Percentiles rank a stretch among this genome's conserved stretches.
Evolutionary conservation across 2,797 vertebrate species (phyloP).

Genomic region (Spea hammondii): DNA sequence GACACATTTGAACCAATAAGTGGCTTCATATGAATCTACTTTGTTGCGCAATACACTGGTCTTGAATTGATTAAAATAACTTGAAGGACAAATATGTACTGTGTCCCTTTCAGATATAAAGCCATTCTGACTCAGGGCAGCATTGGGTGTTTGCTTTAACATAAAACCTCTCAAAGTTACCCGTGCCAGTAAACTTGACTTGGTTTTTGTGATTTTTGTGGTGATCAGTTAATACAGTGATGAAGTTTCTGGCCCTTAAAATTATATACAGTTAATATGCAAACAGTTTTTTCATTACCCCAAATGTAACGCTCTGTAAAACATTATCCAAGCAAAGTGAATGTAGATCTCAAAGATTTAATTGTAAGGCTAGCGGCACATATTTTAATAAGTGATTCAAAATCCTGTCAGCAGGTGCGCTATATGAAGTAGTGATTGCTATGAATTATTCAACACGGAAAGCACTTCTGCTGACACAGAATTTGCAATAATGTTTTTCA

Average conservation of each 20-base stretch:
- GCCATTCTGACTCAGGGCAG: too few species aligned
- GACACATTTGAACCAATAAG: too few species aligned
- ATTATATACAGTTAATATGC: conserved; percentile 53
- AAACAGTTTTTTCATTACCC: conserved; percentile 56
- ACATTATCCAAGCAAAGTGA: conserved; percentile 59
- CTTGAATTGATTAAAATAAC: too few species aligned
- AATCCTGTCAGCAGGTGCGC: conserved; percentile 63
- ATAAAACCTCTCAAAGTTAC: too few species aligned
- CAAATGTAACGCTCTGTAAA: conserved; percentile 52
- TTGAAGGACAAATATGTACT: too few species aligned
- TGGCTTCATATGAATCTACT: too few species aligned
- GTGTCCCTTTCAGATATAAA: too few species aligned
- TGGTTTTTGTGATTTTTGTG: too few species aligned
- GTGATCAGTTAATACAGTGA: too few species aligned
- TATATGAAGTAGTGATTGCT: conserved; percentile 55
- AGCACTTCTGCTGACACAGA: conserved; percentile 60
- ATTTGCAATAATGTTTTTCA: conserved; percentile 65
- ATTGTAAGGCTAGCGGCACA: conserved; percentile 58
- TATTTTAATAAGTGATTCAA: conserved; percentile 57
- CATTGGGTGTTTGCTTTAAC: too few species aligned
- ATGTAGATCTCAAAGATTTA: conserved; percentile 55
- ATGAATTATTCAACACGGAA: conserved; percentile 66
- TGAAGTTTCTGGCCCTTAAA: background rate
- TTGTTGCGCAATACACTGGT: too few species aligned
- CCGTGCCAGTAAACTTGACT: too few species aligned